phyloP scores from a whole-genome alignment of 2,797 vertebrate species.

The Synaphobranchus kaupii region DNA sequence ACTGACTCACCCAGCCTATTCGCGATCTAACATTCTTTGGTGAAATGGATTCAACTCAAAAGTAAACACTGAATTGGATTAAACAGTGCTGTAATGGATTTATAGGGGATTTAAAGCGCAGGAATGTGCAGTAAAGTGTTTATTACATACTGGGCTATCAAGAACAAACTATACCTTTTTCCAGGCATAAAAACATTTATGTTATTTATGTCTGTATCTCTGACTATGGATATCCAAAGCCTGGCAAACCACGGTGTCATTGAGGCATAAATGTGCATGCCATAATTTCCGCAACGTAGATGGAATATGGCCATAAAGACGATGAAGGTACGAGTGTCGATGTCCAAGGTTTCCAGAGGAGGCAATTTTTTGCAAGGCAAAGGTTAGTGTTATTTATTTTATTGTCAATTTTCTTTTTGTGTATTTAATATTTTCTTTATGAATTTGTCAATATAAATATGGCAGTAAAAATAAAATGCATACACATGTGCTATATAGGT shows the following conservation, averaged over 20 bases:
- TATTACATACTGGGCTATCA: slow-evolving; percentile 23
- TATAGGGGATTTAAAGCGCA: slow-evolving; percentile 34
- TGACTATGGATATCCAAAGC: neutral
- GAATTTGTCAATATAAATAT: no score
- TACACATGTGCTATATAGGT: neutral
- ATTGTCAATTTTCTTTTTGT: no score
- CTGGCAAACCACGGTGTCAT: neutral
- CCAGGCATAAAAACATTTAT: neutral
- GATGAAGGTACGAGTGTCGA: neutral
- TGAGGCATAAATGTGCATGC: neutral
- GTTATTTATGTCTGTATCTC: neutral
- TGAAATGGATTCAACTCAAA: slow-evolving; percentile 27
- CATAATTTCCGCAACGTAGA: neutral
- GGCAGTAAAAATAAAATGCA: no score
- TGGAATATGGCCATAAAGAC: neutral
- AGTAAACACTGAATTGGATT: slow-evolving; percentile 39
- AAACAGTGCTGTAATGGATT: slow-evolving; percentile 35
- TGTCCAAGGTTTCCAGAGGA: neutral
- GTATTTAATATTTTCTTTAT: no score
- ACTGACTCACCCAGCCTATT: slow-evolving; percentile 23
- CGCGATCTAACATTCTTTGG: slow-evolving; percentile 25
- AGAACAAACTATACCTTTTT: slow-evolving; percentile 30
- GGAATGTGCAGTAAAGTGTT: slow-evolving; percentile 31
- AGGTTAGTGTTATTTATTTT: no score
- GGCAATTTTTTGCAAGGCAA: no score